These are phyloP conservation scores for Resseliella maxima DNA, from an alignment of 2,888 invertebrate genomes.

Conservation along the genomic window DNA sequence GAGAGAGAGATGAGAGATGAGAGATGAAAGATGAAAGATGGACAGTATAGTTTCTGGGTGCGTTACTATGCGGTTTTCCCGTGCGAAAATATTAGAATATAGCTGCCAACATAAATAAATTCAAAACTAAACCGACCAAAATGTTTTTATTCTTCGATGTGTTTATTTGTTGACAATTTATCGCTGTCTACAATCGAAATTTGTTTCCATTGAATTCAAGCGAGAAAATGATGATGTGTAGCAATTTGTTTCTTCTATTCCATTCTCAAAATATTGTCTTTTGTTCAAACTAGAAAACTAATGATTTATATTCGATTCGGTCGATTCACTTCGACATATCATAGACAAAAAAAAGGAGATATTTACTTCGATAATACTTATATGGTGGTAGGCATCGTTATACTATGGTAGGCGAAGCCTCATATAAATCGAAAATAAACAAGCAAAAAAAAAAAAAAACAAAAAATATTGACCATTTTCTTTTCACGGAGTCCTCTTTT, in stretches of 20 bases:
- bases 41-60: too few species aligned
- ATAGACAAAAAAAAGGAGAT: neutral
- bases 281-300: neutral
- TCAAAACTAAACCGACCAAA: neutral
- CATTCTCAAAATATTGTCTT: neutral
- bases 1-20: neutral
- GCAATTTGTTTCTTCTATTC: neutral
- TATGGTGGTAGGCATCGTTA: too few species aligned
- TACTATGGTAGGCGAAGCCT: neutral
- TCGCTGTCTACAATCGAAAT: neutral
- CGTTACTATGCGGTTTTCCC: too few species aligned
- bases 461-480: neutral
- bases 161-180: conserved; percentile 10
- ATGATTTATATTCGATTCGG: conserved; percentile 8
- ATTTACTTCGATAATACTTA: too few species aligned
- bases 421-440: conserved; percentile 17
- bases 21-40: too few species aligned
- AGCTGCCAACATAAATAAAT: neutral
- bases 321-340: neutral
- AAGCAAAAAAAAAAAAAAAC: neutral
- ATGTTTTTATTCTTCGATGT: neutral
- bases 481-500: neutral
- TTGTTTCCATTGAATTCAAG: neutral
- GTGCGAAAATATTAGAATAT: neutral
- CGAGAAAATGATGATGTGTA: neutral